These are phyloP conservation scores for Ursus arctos DNA, from an alignment of 2,113 vertebrate genomes.

Conservation along the genomic window DNA sequence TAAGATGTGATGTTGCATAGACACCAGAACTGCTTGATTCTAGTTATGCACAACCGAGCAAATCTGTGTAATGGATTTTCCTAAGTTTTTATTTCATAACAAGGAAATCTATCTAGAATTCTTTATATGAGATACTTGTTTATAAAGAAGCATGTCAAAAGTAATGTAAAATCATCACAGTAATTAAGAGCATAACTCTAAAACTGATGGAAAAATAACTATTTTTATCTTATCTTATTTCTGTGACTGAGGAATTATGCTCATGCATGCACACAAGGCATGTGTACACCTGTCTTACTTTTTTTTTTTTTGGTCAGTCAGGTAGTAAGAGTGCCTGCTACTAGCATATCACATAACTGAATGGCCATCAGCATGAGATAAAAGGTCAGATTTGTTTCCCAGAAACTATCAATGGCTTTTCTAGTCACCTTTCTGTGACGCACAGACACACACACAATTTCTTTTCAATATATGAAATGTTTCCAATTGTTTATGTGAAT, in stretches of 20 bases:
- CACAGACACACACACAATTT: not conserved
- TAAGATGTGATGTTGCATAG: not conserved
- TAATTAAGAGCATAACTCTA: not conserved
- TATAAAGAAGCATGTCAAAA: not conserved
- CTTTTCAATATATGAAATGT: not conserved
- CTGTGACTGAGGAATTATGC: not conserved
- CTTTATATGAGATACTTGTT: not conserved
- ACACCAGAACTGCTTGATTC: not conserved
- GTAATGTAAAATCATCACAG: not conserved
- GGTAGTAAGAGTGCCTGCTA: not conserved
- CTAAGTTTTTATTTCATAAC: not conserved
- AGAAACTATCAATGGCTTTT: not conserved
- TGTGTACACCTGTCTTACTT: rapidly evolving
- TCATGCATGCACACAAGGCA: not conserved
- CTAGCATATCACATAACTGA: not conserved
- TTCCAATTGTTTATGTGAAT: not conserved
- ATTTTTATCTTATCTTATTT: not conserved
- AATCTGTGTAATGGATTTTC: not conserved
- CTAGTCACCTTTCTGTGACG: not conserved
- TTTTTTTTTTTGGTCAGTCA: not conserved
- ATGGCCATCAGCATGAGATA: not conserved
- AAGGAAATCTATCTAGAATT: not conserved
- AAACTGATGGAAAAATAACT: not conserved
- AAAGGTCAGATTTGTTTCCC: not conserved
- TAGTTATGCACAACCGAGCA: not conserved